phyloP scores from a whole-genome alignment of 1,140 invertebrate species.

The Bradysia coprophila region DNA sequence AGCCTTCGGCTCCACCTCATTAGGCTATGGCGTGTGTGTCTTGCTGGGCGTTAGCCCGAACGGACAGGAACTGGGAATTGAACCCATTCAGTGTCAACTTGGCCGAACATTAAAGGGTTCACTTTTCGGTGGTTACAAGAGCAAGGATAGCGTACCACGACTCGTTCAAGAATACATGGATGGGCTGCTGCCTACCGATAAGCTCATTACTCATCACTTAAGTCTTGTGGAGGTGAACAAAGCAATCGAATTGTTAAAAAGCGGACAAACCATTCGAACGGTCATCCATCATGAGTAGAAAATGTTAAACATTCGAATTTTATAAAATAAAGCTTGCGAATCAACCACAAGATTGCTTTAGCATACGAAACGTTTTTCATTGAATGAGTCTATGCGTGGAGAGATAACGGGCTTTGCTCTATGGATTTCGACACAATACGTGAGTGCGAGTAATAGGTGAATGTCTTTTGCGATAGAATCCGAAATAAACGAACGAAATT shows the following conservation, averaged over 20 bases:
- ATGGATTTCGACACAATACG: too few species aligned
- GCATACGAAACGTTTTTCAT: too few species aligned
- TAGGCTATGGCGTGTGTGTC: slow-evolving; percentile 94
- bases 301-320: too few species aligned
- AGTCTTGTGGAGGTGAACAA: slow-evolving; percentile 75
- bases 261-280: slow-evolving; percentile 43
- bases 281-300: too few species aligned
- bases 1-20: too few species aligned
- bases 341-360: too few species aligned
- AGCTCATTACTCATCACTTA: slow-evolving; percentile 81
- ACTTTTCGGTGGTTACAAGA: slow-evolving; percentile 92
- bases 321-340: too few species aligned
- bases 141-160: slow-evolving; percentile 80
- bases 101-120: slow-evolving; percentile 89
- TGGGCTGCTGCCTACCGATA: slow-evolving; percentile 77
- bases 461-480: too few species aligned
- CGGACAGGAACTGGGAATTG: slow-evolving; percentile 83
- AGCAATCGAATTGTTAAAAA: slow-evolving; percentile 74
- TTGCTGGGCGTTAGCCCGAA: slow-evolving; percentile 90
- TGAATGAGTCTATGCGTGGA: too few species aligned
- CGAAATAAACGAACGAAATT: too few species aligned
- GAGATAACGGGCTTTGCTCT: too few species aligned
- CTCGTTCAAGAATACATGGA: slow-evolving; percentile 78
- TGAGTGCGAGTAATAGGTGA: too few species aligned
- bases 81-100: slow-evolving; percentile 84